These are phyloP conservation scores for Lissocephala sabroskyi DNA, from an alignment of 2,888 invertebrate genomes.

Conservation along the genomic window DNA sequence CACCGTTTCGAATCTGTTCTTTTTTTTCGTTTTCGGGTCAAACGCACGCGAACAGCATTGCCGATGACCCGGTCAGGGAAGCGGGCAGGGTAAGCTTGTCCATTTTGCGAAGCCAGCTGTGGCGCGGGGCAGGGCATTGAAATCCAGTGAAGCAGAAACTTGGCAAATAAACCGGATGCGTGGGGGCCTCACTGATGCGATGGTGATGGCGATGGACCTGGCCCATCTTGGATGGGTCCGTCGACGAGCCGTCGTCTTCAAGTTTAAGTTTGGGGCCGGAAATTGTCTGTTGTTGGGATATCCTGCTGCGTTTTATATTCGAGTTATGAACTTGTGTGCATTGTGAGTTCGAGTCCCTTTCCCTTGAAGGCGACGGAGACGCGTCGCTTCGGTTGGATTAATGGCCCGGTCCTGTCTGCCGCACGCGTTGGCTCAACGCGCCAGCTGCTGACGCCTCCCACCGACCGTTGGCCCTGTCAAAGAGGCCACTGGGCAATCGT, in stretches of 20 bases:
- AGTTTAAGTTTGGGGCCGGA: slow-evolving; percentile 66
- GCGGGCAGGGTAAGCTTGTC: neutral
- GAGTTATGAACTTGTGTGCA: slow-evolving; percentile 60
- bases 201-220: slow-evolving; percentile 11
- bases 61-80: no score
- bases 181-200: slow-evolving; percentile 14
- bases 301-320: slow-evolving; percentile 68
- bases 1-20: neutral
- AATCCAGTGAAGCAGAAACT: slow-evolving; percentile 51
- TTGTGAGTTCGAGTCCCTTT: no score
- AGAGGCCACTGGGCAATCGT: no score
- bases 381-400: slow-evolving; percentile 36
- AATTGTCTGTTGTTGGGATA: slow-evolving; percentile 69
- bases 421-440: slow-evolving; percentile 36
- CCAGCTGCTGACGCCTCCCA: neutral
- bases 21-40: slow-evolving; percentile 18
- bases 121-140: slow-evolving; percentile 41
- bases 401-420: slow-evolving; percentile 49
- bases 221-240: slow-evolving; percentile 13
- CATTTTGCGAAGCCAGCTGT: slow-evolving; percentile 15
- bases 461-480: neutral
- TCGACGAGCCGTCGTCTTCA: no score
- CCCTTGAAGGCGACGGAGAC: no score
- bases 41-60: slow-evolving; percentile 17
- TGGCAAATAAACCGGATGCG: slow-evolving; percentile 54